These are phyloP conservation scores for Tenualosa ilisha DNA, from an alignment of 2,797 vertebrate genomes.

Conservation along the genomic window DNA sequence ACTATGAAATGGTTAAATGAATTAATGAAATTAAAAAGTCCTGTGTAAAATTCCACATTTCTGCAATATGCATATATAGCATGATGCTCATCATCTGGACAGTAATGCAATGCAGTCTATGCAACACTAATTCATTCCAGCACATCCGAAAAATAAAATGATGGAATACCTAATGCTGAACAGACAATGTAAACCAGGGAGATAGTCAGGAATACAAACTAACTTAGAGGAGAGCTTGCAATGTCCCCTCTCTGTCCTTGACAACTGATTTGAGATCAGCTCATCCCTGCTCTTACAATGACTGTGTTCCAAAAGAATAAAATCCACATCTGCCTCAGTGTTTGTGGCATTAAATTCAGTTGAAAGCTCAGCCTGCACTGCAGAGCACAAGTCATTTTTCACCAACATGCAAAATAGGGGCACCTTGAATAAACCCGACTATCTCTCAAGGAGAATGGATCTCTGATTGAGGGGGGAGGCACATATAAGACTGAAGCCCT, in stretches of 20 bases:
- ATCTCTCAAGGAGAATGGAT: background rate
- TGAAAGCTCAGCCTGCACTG: background rate
- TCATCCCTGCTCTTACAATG: background rate
- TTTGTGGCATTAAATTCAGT: background rate
- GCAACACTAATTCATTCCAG: background rate
- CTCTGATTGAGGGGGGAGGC: background rate
- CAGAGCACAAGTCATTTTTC: background rate
- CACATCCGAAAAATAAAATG: background rate
- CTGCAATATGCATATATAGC: background rate
- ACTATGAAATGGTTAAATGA: no score
- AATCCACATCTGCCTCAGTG: background rate
- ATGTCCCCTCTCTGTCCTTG: constrained; percentile 16
- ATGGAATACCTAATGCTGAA: background rate
- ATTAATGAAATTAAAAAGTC: background rate
- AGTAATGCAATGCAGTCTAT: background rate
- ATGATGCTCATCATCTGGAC: background rate
- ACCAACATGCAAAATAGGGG: constrained; percentile 23
- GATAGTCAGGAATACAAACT: constrained; percentile 18
- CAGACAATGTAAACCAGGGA: background rate
- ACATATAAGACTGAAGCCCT: background rate
- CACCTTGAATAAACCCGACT: constrained; percentile 9
- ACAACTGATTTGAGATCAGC: constrained; percentile 20
- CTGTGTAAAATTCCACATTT: background rate
- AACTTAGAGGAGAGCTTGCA: background rate
- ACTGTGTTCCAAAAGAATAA: background rate